phyloP scores from a whole-genome alignment of 1,140 invertebrate genomes.

The Chlorops oryzae region DNA sequence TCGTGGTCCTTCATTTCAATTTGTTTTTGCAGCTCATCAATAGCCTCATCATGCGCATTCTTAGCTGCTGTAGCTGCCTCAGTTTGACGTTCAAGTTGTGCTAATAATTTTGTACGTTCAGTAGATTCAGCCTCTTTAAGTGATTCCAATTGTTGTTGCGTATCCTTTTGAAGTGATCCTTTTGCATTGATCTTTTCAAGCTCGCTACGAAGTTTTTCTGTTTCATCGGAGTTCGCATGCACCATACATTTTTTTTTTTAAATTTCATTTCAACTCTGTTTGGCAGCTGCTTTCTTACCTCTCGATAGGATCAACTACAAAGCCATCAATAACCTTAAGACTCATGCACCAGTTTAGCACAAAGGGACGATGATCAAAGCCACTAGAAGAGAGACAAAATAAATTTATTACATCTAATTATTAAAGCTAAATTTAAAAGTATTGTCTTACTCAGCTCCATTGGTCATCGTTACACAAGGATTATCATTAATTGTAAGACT shows the following conservation, averaged over 20 bases:
- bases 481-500: slow-evolving; percentile 81
- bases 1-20: slow-evolving; percentile 19
- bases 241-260: too few relatives aligned
- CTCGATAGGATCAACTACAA: slow-evolving; percentile 81
- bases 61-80: slow-evolving; percentile 14
- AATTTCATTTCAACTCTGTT: too few relatives aligned
- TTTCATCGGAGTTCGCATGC: slow-evolving; percentile 18
- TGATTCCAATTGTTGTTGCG: slow-evolving; percentile 6
- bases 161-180: slow-evolving; percentile 3
- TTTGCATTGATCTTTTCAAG: not conserved
- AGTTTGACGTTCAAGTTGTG: slow-evolving; percentile 15
- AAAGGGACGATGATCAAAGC: slow-evolving; percentile 88
- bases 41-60: slow-evolving; percentile 7
- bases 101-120: slow-evolving; percentile 17
- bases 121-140: slow-evolving; percentile 10
- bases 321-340: slow-evolving; percentile 81
- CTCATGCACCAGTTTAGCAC: slow-evolving; percentile 88
- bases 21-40: slow-evolving; percentile 19
- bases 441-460: slow-evolving; percentile 31
- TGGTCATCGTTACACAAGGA: slow-evolving; percentile 58
- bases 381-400: slow-evolving; percentile 52
- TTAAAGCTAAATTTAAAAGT: not conserved
- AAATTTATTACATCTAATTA: not conserved
- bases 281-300: too few relatives aligned
- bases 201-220: slow-evolving; percentile 5